These are phyloP conservation scores for Cliona cf. orientalis DNA, from an alignment of 37 sponge, comb jelly and placozoan species.

Conservation along the genomic window DNA sequence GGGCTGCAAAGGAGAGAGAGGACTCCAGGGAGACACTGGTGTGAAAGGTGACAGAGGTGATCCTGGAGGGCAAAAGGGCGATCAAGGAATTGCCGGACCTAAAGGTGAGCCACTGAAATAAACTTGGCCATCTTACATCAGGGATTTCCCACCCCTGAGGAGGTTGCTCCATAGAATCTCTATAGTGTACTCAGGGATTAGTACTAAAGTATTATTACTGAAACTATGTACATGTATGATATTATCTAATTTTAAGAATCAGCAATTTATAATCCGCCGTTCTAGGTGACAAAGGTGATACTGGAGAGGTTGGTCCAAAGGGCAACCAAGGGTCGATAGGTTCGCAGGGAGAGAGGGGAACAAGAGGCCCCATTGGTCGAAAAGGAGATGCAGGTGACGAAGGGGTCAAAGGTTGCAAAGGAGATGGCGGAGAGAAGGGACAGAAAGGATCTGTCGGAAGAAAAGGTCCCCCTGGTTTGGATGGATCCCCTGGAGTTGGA, in stretches of 20 bases:
- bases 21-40: background rate
- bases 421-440: background rate
- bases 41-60: background rate
- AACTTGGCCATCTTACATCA: background rate
- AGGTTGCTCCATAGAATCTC: background rate
- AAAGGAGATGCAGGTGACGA: slow-evolving; percentile 6
- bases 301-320: slow-evolving; percentile 4
- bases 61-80: background rate
- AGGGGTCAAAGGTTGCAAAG: background rate
- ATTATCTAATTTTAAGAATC: background rate
- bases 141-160: background rate
- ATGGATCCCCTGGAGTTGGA: background rate
- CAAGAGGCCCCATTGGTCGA: background rate
- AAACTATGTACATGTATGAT: background rate
- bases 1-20: background rate
- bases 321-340: background rate
- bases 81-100: background rate
- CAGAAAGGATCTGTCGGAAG: background rate
- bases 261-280: background rate
- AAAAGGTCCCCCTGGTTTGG: slow-evolving; percentile 10
- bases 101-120: background rate
- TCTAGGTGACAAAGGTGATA: background rate
- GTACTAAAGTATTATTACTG: background rate
- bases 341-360: background rate
- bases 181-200: background rate